A percentile compares a stretch with the other conserved stretches of the same genome.
Evolutionary conservation across 1,140 invertebrate genomes (phyloP).

Genomic region (Bombus haemorrhoidalis): DNA sequence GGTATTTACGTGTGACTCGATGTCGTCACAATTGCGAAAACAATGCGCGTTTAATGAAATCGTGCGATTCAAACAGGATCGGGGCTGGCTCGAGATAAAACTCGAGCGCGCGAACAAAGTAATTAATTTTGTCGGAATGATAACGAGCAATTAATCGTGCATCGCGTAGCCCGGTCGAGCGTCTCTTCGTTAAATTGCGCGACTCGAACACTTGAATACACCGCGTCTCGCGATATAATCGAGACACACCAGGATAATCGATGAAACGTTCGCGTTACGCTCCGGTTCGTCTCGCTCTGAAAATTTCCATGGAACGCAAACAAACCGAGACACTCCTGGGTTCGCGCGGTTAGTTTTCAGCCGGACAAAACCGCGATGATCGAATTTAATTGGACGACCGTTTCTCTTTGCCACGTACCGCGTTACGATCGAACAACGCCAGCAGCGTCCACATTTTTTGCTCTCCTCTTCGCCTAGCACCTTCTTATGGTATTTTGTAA

Average conservation of each 20-base stretch:
- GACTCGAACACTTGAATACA: slow-evolving; percentile 46
- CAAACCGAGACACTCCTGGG: not conserved
- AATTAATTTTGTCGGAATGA: slow-evolving; percentile 32
- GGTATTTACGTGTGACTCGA: not conserved
- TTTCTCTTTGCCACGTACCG: not conserved
- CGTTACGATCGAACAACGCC: slow-evolving; percentile 8
- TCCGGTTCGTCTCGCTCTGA: not conserved
- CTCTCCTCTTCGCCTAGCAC: not conserved
- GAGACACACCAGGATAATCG: slow-evolving; percentile 35
- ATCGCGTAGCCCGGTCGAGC: not conserved
- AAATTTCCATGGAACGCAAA: slow-evolving; percentile 30
- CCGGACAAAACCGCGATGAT: slow-evolving; percentile 1
- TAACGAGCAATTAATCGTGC: not conserved
- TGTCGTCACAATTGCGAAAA: not conserved
- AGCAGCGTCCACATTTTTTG: not conserved
- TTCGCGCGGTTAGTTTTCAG: not conserved
- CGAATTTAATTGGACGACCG: slow-evolving; percentile 33
- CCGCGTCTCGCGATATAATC: slow-evolving; percentile 31
- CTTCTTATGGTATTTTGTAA: too few relatives aligned
- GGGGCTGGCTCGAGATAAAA: not conserved
- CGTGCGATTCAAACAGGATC: not conserved
- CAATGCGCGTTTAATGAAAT: not conserved
- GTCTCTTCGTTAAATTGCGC: not conserved
- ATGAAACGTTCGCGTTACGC: slow-evolving; percentile 44
- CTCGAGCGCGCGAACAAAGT: too few relatives aligned